Conservation (phyloP, 2,797 vertebrate species). For the Thunnus albacares region DNA sequence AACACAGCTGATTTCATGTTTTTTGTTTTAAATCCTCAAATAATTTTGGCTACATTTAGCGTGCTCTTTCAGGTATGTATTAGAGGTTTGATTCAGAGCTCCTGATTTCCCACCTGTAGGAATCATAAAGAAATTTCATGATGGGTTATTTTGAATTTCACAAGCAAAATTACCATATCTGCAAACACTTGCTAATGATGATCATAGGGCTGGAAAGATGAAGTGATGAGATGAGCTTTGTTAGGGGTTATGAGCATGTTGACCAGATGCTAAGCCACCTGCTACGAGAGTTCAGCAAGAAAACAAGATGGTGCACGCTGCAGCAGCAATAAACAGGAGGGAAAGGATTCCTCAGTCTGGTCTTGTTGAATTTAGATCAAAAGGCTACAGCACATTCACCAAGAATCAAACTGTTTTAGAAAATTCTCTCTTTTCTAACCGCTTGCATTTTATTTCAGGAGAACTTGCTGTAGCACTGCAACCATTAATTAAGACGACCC, state of each 20-base stretch:
- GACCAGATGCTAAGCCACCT: conserved; percentile 75
- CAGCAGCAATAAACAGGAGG: conserved; percentile 29
- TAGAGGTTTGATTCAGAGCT: conserved; percentile 6
- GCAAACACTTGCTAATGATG: conserved; percentile 59
- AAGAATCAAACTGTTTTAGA: not conserved
- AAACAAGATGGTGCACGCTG: conserved; percentile 5
- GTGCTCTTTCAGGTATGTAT: not conserved
- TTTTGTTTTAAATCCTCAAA: not conserved
- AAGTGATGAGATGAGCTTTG: conserved; percentile 65
- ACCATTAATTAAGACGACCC: conserved; percentile 25
- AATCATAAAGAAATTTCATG: conserved; percentile 42
- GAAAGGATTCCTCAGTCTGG: conserved; percentile 8
- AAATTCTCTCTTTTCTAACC: not conserved
- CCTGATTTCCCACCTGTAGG: conserved; percentile 27
- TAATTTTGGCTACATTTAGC: not conserved
- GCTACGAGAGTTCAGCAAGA: conserved; percentile 42
- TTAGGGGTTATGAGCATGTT: conserved; percentile 60
- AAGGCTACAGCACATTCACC: conserved; percentile 20
- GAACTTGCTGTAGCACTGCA: not conserved
- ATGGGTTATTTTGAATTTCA: conserved; percentile 35
- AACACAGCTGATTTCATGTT: not conserved
- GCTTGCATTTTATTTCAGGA: not conserved
- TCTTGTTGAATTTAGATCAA: conserved; percentile 14
- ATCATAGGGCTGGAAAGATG: conserved; percentile 58
- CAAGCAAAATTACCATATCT: conserved; percentile 48